Percentiles rank a stretch among this genome's conserved stretches.
phyloP scores from a whole-genome alignment of 2,888 invertebrate genomes.

The Odontothrips loti region DNA sequence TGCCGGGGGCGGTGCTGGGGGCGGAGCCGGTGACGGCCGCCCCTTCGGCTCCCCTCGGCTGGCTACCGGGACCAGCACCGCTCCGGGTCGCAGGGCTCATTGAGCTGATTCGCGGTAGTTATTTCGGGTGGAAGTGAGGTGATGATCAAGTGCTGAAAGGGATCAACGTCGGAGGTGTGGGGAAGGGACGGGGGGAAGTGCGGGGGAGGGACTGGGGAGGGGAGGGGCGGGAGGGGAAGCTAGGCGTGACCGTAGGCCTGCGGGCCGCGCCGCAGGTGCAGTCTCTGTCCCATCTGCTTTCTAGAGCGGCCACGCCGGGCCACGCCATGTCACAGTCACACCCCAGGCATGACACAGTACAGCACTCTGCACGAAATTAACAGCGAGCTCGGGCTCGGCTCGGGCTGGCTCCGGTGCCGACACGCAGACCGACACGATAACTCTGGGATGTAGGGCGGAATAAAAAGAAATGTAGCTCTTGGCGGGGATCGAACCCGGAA shows the following conservation, averaged over 20 bases:
- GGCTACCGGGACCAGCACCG: too few relatives aligned
- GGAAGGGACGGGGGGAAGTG: too few relatives aligned
- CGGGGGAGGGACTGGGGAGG: neutral
- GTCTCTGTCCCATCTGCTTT: slow-evolving; percentile 10
- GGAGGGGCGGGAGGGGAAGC: neutral
- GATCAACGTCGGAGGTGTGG: too few relatives aligned
- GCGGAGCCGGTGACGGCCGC: too few relatives aligned
- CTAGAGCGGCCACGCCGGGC: neutral
- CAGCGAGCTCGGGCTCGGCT: neutral
- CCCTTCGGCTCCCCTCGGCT: too few relatives aligned
- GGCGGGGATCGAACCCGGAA: neutral
- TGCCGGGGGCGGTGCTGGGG: too few relatives aligned
- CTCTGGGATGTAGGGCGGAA: neutral
- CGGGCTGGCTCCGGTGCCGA: neutral
- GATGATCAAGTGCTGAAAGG: neutral
- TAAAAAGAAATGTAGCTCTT: neutral
- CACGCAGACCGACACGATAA: neutral
- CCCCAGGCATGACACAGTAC: neutral
- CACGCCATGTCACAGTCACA: neutral
- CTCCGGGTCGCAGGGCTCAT: neutral
- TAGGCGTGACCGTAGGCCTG: neutral
- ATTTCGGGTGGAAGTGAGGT: neutral
- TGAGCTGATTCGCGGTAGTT: neutral
- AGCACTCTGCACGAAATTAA: neutral
- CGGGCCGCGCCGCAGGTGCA: neutral